Conservation (phyloP, 1,140 invertebrate genomes). For the Pogonognathellus flavescens region DNA sequence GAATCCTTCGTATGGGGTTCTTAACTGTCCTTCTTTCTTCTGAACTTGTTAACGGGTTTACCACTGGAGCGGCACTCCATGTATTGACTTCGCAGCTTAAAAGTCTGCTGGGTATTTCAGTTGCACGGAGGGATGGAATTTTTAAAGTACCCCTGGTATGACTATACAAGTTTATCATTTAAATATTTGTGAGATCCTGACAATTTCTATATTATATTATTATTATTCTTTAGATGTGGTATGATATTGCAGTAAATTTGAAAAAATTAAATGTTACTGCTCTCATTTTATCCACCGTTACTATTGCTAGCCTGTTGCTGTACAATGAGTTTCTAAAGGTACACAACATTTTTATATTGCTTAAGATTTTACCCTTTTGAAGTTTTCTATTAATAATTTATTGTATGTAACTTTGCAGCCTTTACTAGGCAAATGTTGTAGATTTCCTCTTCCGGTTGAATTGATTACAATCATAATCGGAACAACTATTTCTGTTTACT, state of each 20-base stretch:
- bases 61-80: slow-evolving; percentile 87
- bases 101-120: slow-evolving; percentile 83
- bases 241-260: slow-evolving; percentile 77
- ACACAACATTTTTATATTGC: slow-evolving; percentile 47
- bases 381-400: too few relatives aligned
- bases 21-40: slow-evolving; percentile 88
- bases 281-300: slow-evolving; percentile 79
- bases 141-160: slow-evolving; percentile 78
- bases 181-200: too few relatives aligned
- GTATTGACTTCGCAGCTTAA: slow-evolving; percentile 91
- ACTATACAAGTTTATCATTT: not conserved
- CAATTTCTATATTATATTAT: too few relatives aligned
- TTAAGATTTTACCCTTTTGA: too few relatives aligned
- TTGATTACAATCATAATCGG: slow-evolving; percentile 84
- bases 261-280: slow-evolving; percentile 77
- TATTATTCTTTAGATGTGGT: slow-evolving; percentile 76
- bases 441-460: slow-evolving; percentile 88
- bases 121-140: slow-evolving; percentile 77
- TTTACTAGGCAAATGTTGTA: slow-evolving; percentile 69
- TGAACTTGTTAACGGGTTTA: slow-evolving; percentile 89
- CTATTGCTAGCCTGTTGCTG: slow-evolving; percentile 79
- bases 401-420: slow-evolving; percentile 7
- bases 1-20: slow-evolving; percentile 84
- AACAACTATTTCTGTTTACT: slow-evolving; percentile 79
- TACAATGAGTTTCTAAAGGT: slow-evolving; percentile 88